Evolutionary conservation across 2,113 vertebrate species (phyloP), one percentile per base, ranked within the genome.

Genomic region (Chaetura pelagica): DNA sequence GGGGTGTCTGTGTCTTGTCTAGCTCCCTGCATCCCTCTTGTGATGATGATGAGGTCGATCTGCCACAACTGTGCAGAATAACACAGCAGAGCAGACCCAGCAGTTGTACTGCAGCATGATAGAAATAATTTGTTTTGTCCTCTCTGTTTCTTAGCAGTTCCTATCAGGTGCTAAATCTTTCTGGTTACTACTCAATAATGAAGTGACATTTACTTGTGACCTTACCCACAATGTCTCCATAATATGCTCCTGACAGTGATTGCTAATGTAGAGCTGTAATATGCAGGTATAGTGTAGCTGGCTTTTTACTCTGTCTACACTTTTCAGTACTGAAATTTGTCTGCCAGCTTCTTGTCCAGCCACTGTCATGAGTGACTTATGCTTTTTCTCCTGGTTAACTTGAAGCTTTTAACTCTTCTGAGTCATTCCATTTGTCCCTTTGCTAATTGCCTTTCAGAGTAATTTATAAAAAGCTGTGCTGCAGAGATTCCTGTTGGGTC

Each of bases 371-470:
- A 89, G 34, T 40, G 51, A 86, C 88, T 92, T 73, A 32, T 4
- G 49, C 30, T 90, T 96, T 95, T 42, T 92, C 59, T 89, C 59
- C 83, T 54, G 24, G 67, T 61, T 90, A 63, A 79, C 59, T 87
- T 5, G 22, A 85, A 88, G 79, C 85, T 73, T 90, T 94, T 88
- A 95, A 90, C 85, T 94, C 72, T 42, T 35, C 67, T 24, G 90
- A 93, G 66, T 90, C 55, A 55, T 74, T 88, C 75, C 15, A 66
- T 80, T 90, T 94, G 71, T 88, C 63, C 79, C 82, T 74, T 83
- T 92, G 63, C 79, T 97, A 94, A 93, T 94, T 26, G 51, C 72
- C 46, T 91, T 94, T 88, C 63, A 29, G 54, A 52, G 71, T 87
- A 1, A 79, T 52, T 95, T 83, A 54, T 34, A 66, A 91, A 83